Evolutionary conservation across 2,888 invertebrate species (phyloP), one percentile per base, ranked within the genome.

Genomic region (Ectemnius lituratus): DNA sequence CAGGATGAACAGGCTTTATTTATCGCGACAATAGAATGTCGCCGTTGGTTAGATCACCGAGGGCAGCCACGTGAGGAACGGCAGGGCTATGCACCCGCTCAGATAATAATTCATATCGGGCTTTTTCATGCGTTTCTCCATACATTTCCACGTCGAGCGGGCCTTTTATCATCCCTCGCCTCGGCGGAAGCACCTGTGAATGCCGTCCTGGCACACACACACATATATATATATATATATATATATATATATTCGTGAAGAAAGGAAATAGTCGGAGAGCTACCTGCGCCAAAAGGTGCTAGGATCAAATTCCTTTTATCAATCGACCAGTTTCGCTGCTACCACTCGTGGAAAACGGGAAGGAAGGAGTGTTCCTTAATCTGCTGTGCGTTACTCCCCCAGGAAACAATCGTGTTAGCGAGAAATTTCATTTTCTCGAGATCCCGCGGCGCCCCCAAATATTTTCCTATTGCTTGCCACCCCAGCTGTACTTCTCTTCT

Each of bases 91-190:
- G 37, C 52, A 13, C n/a, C 16, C 16, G n/a, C 52, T 5, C n/a
- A 52, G 77, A 76, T 77, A 77, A 77, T 77, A 77, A 77, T 77
- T 77, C 77, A 65, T 72, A 77, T 69, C 72, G 57, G 65, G 66
- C 49, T 73, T 67, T 49, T 66, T 52, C 59, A 49, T 66, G 46
- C 66, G 70, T 70, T 70, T 73, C 62, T 66, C 45, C 59, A 49
- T 66, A 28, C 66, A 66, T 70, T 70, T 73, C 62, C 62, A 23
- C 67, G 75, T 67, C 76, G 68, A 63, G 66, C 65, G 8, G 4
- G 68, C 68, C 72, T 77, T 76, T 76, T 69, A 73, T 76, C 77
- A 57, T 74, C 59, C 58, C 8, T 23, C 45, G 58, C 52, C 49
- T 11, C 63, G 67, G n/a, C 57, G 62, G 52, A 46, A 49, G 59